Evolutionary conservation across 1,140 invertebrate genomes (phyloP), one percentile per base, ranked within the genome.

Genomic region (Lepidurus couesii): DNA sequence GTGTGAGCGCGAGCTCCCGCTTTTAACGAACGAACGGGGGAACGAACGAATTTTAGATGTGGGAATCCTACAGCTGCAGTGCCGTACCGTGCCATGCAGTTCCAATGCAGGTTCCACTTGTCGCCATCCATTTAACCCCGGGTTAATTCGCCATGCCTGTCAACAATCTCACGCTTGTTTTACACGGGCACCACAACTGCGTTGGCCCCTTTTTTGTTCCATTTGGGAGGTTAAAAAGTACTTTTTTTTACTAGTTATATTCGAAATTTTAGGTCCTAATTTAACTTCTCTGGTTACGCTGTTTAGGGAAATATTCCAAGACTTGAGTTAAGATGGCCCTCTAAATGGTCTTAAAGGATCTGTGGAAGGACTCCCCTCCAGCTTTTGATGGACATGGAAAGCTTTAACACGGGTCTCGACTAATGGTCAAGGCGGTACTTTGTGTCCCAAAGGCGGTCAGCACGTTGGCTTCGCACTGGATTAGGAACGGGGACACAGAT

Each of bases 81-180:
- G 53, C 53, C 53, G 3, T 65, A 65, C 53, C 53, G 53, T 65
- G 53, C 53, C 53, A 65, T 65, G 53, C 53, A 65, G 53, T 13
- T 65, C 21, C 53, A 13, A 65, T 65, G 53, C 53, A 65, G 53
- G 53, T 65, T 65, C 53, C 53, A 65, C 53, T 65, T 65, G 53
- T 65, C 53, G 53, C 53, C 53, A 65, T 65, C 53, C 53, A 21
- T 65, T 65, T 65, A 65, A 65, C 53, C 53, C 53, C 53, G 13
- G 53, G 7, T 65, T 65, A 65, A 65, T 65, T 65, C 53, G 53
- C 53, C 53, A 65, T 65, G 53, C 53, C 53, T 65, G 53, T 65
- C 53, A 65, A 65, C 53, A 65, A 65, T 65, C 53, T 65, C 53
- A 65, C 53, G 53, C 53, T 65, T 65, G 53, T 65, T 65, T 65